phyloP scores from a whole-genome alignment of 2,113 vertebrate species.

The Pachypanchax playfairii region DNA sequence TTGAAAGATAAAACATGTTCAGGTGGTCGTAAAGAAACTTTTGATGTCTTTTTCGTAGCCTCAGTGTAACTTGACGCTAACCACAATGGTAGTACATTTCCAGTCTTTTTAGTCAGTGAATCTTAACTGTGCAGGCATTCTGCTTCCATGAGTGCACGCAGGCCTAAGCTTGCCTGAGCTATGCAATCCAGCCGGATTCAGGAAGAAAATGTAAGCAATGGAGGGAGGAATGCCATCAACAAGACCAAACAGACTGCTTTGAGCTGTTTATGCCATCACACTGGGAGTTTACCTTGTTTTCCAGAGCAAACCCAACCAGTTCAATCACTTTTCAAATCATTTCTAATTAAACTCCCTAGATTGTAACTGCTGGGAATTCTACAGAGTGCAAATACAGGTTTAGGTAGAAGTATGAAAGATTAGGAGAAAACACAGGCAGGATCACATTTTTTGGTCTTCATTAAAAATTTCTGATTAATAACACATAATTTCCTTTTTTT shows the following conservation, averaged over 20 bases:
- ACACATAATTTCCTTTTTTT: background rate
- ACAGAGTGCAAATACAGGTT: slow-evolving; percentile 2
- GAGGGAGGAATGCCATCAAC: slow-evolving; percentile 78
- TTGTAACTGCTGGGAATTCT: background rate
- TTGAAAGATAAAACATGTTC: background rate
- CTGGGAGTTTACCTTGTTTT: slow-evolving; percentile 30
- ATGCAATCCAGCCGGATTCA: slow-evolving; percentile 81
- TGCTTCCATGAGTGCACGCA: slow-evolving; percentile 50
- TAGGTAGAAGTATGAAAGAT: background rate
- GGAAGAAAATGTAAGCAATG: slow-evolving; percentile 80
- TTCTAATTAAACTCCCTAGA: background rate
- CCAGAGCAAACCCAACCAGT: slow-evolving; percentile 58
- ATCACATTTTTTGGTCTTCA: background rate
- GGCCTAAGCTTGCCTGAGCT: slow-evolving; percentile 75
- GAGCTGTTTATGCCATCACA: slow-evolving; percentile 63
- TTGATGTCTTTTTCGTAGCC: slow-evolving; percentile 42
- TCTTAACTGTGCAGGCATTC: slow-evolving; percentile 35
- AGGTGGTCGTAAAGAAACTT: background rate
- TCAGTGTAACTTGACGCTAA: slow-evolving; percentile 57
- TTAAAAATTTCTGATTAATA: background rate
- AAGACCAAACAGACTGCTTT: slow-evolving; percentile 79
- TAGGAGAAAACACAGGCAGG: background rate
- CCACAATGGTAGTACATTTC: slow-evolving; percentile 40
- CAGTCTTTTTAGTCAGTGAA: slow-evolving; percentile 43
- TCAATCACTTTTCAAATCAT: slow-evolving; percentile 40